phyloP scores from a whole-genome alignment of 2,113 vertebrate genomes.

The Eudyptes chrysolophus region DNA sequence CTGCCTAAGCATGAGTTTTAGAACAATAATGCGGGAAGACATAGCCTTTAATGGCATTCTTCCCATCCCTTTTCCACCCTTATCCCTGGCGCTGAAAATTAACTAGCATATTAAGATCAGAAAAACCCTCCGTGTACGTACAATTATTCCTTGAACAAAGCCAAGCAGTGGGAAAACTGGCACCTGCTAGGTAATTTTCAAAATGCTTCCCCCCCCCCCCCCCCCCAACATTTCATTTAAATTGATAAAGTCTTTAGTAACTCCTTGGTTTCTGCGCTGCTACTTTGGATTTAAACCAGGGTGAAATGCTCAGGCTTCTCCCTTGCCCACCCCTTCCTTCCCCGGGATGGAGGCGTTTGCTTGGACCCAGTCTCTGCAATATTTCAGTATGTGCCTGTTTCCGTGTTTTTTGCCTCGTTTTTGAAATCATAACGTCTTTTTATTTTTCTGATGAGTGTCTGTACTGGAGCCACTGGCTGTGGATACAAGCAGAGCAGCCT shows the following conservation, averaged over 20 bases:
- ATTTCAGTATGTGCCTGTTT: constrained; percentile 21
- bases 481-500: neutral
- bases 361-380: neutral
- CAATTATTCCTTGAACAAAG: neutral
- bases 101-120: neutral
- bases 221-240: neutral
- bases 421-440: constrained; percentile 14
- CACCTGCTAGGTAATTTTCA: neutral
- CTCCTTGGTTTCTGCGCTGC: neutral
- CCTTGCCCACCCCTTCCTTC: neutral
- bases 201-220: too few relatives aligned
- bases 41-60: neutral
- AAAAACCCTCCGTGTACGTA: rapidly evolving
- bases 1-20: neutral
- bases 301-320: neutral
- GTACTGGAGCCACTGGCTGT: neutral
- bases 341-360: neutral
- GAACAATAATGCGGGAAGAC: neutral
- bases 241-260: neutral
- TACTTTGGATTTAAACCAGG: neutral
- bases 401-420: constrained; percentile 38
- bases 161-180: neutral
- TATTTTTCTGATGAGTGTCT: neutral
- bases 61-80: neutral
- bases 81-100: neutral